A percentile compares a stretch with the other conserved stretches of the same genome.
Evolutionary conservation across 92 coral and sea anemone genomes (phyloP).

Genomic region (Pocillopora grandis): DNA sequence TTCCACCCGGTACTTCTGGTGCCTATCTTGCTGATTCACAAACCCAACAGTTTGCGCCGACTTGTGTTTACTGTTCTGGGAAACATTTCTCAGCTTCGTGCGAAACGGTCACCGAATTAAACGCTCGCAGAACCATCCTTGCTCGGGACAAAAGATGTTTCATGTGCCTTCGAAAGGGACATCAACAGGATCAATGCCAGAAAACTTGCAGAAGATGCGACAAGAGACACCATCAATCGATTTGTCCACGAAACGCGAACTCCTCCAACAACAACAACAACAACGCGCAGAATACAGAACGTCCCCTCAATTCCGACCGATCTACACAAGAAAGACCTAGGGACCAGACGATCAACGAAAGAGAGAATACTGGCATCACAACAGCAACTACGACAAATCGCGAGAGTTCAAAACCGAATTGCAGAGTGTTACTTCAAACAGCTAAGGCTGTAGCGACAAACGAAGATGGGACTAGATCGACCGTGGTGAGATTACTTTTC

Average conservation of each 20-base stretch:
- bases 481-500: constrained; percentile 50
- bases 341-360: constrained; percentile 3
- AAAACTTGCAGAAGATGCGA: constrained; percentile 31
- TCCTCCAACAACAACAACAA: not conserved
- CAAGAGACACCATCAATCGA: constrained; percentile 46
- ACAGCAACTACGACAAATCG: constrained; percentile 19
- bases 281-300: not conserved
- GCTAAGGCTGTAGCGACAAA: constrained; percentile 53
- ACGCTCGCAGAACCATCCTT: constrained; percentile 26
- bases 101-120: constrained; percentile 18
- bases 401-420: constrained; percentile 1
- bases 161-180: constrained; percentile 17
- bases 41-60: constrained; percentile 5
- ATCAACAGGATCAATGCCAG: constrained; percentile 29
- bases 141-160: constrained; percentile 25
- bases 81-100: constrained; percentile 45
- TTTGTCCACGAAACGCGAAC: constrained; percentile 25
- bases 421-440: constrained; percentile 55
- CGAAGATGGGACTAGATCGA: constrained; percentile 34
- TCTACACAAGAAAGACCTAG: not conserved
- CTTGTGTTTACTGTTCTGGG: constrained; percentile 27
- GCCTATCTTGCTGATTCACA: not conserved
- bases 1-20: constrained; percentile 8
- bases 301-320: not conserved
- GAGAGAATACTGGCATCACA: constrained; percentile 19